phyloP scores from a whole-genome alignment of 2,888 invertebrate species.

The Helicoverpa assulta region DNA sequence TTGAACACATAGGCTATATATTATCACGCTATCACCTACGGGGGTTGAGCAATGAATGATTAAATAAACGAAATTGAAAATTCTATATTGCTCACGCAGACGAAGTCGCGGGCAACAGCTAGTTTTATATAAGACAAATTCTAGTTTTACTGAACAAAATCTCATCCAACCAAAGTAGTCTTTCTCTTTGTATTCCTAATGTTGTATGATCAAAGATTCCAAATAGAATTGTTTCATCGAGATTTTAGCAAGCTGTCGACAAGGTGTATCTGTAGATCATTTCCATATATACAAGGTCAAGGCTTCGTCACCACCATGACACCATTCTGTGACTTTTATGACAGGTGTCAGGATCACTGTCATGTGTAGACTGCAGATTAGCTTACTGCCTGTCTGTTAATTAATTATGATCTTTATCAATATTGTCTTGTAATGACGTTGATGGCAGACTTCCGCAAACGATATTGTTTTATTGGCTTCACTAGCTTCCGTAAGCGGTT shows the following conservation, averaged over 20 bases:
- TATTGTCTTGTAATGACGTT: not conserved
- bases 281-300: constrained; percentile 28
- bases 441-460: not conserved
- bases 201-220: too few species aligned
- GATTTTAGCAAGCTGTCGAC: not conserved
- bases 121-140: not conserved
- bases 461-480: not conserved
- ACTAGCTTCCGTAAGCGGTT: too few species aligned
- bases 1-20: too few species aligned
- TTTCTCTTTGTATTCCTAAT: too few species aligned
- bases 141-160: not conserved
- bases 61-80: too few species aligned
- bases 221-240: not conserved
- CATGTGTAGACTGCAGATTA: constrained; percentile 7
- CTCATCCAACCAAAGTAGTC: too few species aligned
- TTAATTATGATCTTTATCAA: not conserved
- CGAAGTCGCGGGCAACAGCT: too few species aligned
- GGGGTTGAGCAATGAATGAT: too few species aligned
- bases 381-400: constrained; percentile 4
- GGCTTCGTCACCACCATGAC: constrained; percentile 26
- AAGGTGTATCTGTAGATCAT: constrained; percentile 13
- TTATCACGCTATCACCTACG: too few species aligned
- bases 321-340: constrained; percentile 42
- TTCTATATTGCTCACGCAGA: too few species aligned
- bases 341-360: constrained; percentile 15